phyloP scores from a whole-genome alignment of 1,140 invertebrate genomes.

The Arion vulgaris region DNA sequence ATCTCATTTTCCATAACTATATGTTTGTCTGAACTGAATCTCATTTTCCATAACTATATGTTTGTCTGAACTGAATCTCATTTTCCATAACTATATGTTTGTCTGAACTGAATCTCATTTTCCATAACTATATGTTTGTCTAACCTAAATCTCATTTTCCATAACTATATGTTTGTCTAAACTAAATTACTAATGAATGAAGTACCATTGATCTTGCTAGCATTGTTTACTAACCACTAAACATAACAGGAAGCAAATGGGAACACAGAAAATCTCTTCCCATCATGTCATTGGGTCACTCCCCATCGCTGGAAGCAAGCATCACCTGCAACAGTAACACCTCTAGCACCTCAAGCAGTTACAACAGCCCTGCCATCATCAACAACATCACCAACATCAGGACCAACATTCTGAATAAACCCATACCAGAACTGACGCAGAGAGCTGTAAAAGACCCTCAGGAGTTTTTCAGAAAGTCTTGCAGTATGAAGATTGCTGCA shows the following conservation, averaged over 20 bases:
- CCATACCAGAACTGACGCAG: background rate
- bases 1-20: no score
- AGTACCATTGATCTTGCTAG: background rate
- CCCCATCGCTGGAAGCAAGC: slow-evolving; percentile 2
- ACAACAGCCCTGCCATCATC: background rate
- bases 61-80: no score
- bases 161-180: no score
- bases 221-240: background rate
- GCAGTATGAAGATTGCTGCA: slow-evolving; percentile 39
- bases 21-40: no score
- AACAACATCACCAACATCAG: background rate
- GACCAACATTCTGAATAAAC: background rate
- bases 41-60: no score
- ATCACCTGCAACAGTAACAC: background rate
- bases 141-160: no score
- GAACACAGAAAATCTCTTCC: slow-evolving; percentile 37
- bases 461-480: slow-evolving; percentile 37
- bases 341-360: background rate
- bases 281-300: slow-evolving; percentile 32
- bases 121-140: no score
- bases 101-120: no score
- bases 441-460: slow-evolving; percentile 24
- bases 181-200: background rate
- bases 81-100: no score
- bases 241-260: slow-evolving; percentile 32